Base-by-base conservation (phyloP, 2,113 vertebrate species). In the Sceloporus tristichus region DNA sequence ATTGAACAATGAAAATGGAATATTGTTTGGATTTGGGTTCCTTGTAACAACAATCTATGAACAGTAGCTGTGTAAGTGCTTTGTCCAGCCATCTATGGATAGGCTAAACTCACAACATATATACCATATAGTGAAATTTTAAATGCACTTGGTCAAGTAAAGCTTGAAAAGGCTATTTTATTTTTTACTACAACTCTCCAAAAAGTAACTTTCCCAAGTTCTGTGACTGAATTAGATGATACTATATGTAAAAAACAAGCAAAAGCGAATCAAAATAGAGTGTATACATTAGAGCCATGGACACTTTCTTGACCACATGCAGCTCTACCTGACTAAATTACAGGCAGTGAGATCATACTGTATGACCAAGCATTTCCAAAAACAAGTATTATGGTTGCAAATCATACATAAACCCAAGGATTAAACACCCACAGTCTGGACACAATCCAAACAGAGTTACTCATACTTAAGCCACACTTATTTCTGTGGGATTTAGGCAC, bases 11-110 rank as follows among this genome's bases (percentile, higher is more conserved):
- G 29, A 6, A 38, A 29, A 9, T 87, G 87, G 13, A 27, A 23
- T 48, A 85, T 0, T 65, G 34, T 82, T 62, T 25, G 11, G 80
- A 29, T 62, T 10, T 23, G 38, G 0, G 0, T 78, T 40, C 77
- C 62, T 59, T 76, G 73, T 7, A 86, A 86, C 25, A 66, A 89
- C 27, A 3, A 78, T 40, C 48, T 79, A 13, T n/a, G 84, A 23
- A 9, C 54, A 89, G 4, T 13, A 40, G 59, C 54, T 16, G 8
- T 19, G 75, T 79, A 34, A 34, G 9, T 18, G 19, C 34, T 14
- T 82, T 66, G 34, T 27, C 34, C 38, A 40, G 1, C 40, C 59
- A 19, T 66, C 59, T 54, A 84, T 73, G 48, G 29, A 21, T 74
- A 59, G 56, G 14, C 14, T 9, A 16, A 6, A 59, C 10, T 10